These are phyloP conservation scores for Equus przewalskii DNA, from an alignment of 2,113 vertebrate genomes.

Conservation along the genomic window DNA sequence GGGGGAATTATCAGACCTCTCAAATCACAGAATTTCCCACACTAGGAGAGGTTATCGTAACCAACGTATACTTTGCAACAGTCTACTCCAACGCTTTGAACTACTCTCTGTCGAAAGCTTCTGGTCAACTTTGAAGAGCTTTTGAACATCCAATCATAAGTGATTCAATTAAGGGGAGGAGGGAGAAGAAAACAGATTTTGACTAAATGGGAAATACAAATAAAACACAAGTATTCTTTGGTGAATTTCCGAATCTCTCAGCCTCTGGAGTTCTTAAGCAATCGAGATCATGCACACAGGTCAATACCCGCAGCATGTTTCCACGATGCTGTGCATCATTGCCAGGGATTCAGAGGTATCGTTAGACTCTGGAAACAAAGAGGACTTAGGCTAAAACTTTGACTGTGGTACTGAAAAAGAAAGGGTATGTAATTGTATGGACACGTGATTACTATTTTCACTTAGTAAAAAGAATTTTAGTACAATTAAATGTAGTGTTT, in stretches of 20 bases:
- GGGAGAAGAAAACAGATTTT: background rate
- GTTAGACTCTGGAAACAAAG: conserved; percentile 12
- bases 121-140: background rate
- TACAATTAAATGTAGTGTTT: background rate
- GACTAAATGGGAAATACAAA: conserved; percentile 5
- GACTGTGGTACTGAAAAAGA: background rate
- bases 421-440: background rate
- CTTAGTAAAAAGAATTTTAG: background rate
- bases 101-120: background rate
- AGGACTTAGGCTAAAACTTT: background rate
- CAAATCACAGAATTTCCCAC: background rate
- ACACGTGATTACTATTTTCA: background rate
- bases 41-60: background rate
- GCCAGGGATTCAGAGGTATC: background rate
- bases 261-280: background rate
- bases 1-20: background rate
- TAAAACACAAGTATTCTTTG: background rate
- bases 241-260: background rate
- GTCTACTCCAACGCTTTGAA: background rate
- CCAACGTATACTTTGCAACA: background rate
- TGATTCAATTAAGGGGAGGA: background rate
- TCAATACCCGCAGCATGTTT: background rate
- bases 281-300: background rate
- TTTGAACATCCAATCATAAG: background rate
- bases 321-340: background rate